Evolutionary conservation across 1,140 invertebrate species (phyloP), one percentile per base, ranked within the genome.

Genomic region (Nephila pilipes): DNA sequence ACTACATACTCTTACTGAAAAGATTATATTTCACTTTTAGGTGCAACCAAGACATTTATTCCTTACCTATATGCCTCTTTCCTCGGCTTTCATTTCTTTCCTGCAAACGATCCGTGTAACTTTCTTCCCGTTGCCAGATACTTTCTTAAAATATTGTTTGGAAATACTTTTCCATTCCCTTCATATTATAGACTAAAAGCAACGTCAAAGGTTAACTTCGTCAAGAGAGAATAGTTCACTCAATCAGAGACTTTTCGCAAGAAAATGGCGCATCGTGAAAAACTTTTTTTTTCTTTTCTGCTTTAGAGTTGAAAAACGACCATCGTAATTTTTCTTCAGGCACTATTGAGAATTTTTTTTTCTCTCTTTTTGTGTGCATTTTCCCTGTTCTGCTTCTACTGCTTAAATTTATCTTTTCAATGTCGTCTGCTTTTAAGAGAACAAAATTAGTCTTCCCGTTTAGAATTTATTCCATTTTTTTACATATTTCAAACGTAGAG

Each of bases 141-240:
- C 20, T n/a, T 29, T n/a, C 46, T 81, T 25, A 8, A 55, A 81
- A 81, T 81, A 38, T 5, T 54, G 22, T 20, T 12, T 12, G 20
- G 20, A 54, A 18, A 85, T 88, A 65, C 63, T 32, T 69, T 69
- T 88, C 25, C 36, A 63, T 55, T 54, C 25, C 20, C 60, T 75
- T 54, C 65, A 20, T 54, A 69, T 75, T 88, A 88, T 38, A 58
- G 60, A 25, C 87, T 88, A 54, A 88, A 75, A 88, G 87, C 87
- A 88, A 88, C 38, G 87, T 88, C 63, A 69, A 75, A 63, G 87
- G 87, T 88, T 88, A 88, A 88, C 87, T 88, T 75, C 87, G 54
- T 54, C 87, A 75, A 22, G 18, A 38, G 22, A 88, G 75, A 88
- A 65, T 69, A 57, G 36, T 29, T 60, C 29, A 29, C 55, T 60